Evolutionary conservation across 2,113 vertebrate genomes (phyloP).

Genomic region (Pseudois nayaur): DNA sequence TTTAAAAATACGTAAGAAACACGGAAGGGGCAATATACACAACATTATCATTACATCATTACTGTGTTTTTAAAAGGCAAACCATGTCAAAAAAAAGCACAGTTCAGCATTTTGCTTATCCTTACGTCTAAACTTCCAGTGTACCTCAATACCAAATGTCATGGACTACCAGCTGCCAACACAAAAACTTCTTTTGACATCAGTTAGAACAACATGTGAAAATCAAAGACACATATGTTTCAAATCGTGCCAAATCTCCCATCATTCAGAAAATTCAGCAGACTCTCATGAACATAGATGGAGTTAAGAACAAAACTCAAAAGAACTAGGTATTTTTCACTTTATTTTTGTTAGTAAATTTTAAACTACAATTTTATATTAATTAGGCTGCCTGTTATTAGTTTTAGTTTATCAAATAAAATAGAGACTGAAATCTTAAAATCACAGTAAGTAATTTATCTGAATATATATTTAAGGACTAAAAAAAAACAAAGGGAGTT

Average conservation of each 20-base stretch:
- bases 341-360: conserved; percentile 29
- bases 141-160: not conserved
- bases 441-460: conserved; percentile 21
- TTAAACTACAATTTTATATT: conserved; percentile 28
- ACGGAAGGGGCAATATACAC: not conserved
- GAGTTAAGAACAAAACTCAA: conserved; percentile 21
- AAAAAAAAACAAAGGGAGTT: not conserved
- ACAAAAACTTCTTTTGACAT: conserved; percentile 45
- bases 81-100: conserved; percentile 10
- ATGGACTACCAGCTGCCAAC: not conserved
- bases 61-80: conserved; percentile 44
- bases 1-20: conserved; percentile 36
- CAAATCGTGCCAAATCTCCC: conserved; percentile 22
- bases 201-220: conserved; percentile 38
- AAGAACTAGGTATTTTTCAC: not conserved
- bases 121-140: not conserved
- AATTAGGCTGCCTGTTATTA: not conserved
- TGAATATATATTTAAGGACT: conserved; percentile 32
- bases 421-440: not conserved
- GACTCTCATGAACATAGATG: not conserved
- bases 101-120: conserved; percentile 36
- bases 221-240: conserved; percentile 43
- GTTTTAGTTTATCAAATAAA: conserved; percentile 33
- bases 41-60: conserved; percentile 20
- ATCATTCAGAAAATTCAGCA: not conserved